These are phyloP conservation scores for Carpatolechia fugitivella DNA, from an alignment of 2,888 invertebrate species.

Conservation along the genomic window DNA sequence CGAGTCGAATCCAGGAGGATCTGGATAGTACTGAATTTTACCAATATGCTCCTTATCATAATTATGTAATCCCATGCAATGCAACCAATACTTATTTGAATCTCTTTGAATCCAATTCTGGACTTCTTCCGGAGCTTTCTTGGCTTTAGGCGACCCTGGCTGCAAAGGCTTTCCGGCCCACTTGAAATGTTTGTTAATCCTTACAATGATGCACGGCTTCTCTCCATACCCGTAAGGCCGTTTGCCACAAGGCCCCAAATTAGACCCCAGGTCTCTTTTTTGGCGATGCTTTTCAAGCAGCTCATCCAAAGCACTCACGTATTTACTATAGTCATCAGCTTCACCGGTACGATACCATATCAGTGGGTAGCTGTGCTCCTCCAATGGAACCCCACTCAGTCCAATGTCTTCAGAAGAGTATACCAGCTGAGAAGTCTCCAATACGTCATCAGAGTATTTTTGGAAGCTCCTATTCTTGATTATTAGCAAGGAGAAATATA, in stretches of 20 bases:
- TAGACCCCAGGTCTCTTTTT: conserved; percentile 31
- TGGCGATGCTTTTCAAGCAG: conserved; percentile 38
- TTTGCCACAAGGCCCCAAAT: conserved; percentile 57
- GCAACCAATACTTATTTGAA: conserved; percentile 52
- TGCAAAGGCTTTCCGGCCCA: conserved; percentile 57
- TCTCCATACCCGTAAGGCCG: conserved; percentile 62
- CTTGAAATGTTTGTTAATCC: conserved; percentile 54
- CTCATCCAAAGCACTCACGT: conserved; percentile 49
- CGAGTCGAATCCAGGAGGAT: conserved; percentile 64
- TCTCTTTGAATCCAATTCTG: conserved; percentile 44
- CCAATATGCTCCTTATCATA: conserved; percentile 65
- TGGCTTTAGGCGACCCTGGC: conserved; percentile 33
- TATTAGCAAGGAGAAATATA: conserved; percentile 43
- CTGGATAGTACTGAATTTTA: conserved; percentile 54
- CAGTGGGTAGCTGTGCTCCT: conserved; percentile 43
- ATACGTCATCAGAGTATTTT: background rate
- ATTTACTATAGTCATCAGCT: conserved; percentile 46
- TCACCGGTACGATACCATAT: conserved; percentile 56
- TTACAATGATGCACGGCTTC: conserved; percentile 58
- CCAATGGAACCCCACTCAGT: conserved; percentile 54
- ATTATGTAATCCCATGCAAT: conserved; percentile 53
- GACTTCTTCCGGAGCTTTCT: conserved; percentile 44
- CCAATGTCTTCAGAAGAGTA: conserved; percentile 53
- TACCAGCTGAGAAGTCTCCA: conserved; percentile 34
- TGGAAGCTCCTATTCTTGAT: conserved; percentile 30